A percentile compares a stretch with the other conserved stretches of the same genome.
phyloP scores from a whole-genome alignment of 2,113 vertebrate species.

The Apeltes quadracus region DNA sequence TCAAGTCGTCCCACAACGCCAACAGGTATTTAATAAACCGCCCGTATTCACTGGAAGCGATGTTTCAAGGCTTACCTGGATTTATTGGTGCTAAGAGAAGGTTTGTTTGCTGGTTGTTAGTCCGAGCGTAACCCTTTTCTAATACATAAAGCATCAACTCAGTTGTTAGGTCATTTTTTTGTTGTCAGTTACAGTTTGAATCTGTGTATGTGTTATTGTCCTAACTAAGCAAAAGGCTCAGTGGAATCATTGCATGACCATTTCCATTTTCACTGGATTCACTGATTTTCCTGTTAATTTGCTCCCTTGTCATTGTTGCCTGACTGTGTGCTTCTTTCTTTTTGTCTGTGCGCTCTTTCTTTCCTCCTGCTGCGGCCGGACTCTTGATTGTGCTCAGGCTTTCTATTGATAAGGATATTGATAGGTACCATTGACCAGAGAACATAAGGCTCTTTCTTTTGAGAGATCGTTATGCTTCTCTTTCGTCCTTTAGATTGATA shows the following conservation, averaged over 20 bases:
- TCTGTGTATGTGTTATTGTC: conserved; percentile 7
- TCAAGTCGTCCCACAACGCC: conserved; percentile 93
- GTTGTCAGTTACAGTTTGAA: background rate
- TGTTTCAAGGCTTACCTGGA: background rate
- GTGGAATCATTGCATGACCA: conserved; percentile 50
- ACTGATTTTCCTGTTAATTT: conserved; percentile 53
- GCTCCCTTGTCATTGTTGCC: conserved; percentile 67
- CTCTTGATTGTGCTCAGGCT: conserved; percentile 91
- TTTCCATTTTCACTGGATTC: conserved; percentile 57
- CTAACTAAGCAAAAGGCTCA: conserved; percentile 32
- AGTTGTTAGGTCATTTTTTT: background rate
- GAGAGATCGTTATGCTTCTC: conserved; percentile 81
- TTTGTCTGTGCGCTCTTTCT: conserved; percentile 68
- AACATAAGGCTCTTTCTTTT: conserved; percentile 81
- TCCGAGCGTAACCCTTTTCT: background rate
- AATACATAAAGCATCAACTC: background rate
- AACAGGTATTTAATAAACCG: conserved; percentile 83
- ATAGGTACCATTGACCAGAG: conserved; percentile 89
- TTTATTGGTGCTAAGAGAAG: background rate
- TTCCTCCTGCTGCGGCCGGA: conserved; percentile 82
- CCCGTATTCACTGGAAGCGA: background rate
- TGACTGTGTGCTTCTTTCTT: conserved; percentile 75
- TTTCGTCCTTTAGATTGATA: conserved; percentile 43
- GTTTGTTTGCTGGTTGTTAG: background rate
- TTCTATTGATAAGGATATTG: conserved; percentile 98